Base-by-base conservation (phyloP, 92 coral and sea anemone genomes). In the Porites lobata region DNA sequence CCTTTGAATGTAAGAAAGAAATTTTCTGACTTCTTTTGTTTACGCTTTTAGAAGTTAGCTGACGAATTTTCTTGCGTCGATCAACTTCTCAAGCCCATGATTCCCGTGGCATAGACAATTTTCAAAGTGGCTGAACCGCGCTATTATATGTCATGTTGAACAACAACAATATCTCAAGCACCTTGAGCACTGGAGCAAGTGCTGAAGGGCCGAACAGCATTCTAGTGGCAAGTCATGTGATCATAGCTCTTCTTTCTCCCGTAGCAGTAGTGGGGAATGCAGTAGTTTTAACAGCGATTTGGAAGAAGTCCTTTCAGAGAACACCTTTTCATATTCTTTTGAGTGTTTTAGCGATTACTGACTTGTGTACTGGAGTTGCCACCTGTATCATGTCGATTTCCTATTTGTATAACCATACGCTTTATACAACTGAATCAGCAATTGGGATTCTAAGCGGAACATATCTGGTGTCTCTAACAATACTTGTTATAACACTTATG, bases 231-330 rank as follows among this genome's bases (percentile, higher is more conserved):
- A 77, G 18, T 43, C 29, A 2, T 22, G 64, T 63, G 54, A n/a
- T 63, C 69, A 65, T 78, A 17, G n/a, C n/a, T 78, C 72, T 24
- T 64, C 19, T 78, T 17, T 38, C 81, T 8, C 70, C 81, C 1
- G 69, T 77, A 6, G 81, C 81, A 62, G 57, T 77, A 24, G 69
- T 15, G 24, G 81, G 56, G 62, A 77, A 77, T 38, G 66, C 69
- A 18, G 50, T 77, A 57, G 61, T 77, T 59, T 13, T 77, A 69
- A 69, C 81, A 9, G 81, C 70, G 29, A 61, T 77, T 59, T 62
- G 81, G 81, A 77, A 61, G 32, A 77, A 17, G 69, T 58, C 68
- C 3, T 77, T 59, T 32, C 22, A 26, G 17, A 61, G 69, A 15
- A 77, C 69, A 29, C 67, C 54, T 7, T 61, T 77, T 26, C 81